phyloP scores from a whole-genome alignment of 2,888 invertebrate genomes.

The Ormyrus labotus region DNA sequence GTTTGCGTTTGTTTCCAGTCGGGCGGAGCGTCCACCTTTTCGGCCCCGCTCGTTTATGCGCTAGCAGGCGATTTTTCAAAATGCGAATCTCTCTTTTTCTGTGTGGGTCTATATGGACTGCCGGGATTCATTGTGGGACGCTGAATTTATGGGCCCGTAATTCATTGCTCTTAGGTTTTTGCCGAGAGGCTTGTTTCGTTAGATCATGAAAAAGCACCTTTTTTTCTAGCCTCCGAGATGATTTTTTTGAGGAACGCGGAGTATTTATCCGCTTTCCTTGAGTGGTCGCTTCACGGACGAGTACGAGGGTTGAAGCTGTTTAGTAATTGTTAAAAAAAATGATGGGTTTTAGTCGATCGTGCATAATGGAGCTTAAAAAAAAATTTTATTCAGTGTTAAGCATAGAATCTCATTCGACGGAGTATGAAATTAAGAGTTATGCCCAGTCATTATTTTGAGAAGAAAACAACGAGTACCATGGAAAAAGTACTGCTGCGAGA shows the following conservation, averaged over 20 bases:
- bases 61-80: slow-evolving; percentile 44
- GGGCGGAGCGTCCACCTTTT: background rate
- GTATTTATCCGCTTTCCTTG: background rate
- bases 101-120: background rate
- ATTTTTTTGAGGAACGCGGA: slow-evolving; percentile 1
- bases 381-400: too few relatives aligned
- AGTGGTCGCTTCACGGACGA: slow-evolving; percentile 16
- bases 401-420: too few relatives aligned
- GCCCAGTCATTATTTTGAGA: too few relatives aligned
- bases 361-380: background rate
- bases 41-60: background rate
- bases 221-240: slow-evolving; percentile 12
- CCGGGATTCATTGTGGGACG: slow-evolving; percentile 18
- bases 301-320: background rate
- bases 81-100: slow-evolving; percentile 42
- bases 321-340: background rate
- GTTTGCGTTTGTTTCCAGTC: slow-evolving; percentile 3
- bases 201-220: slow-evolving; percentile 19
- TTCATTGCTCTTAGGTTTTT: slow-evolving; percentile 29
- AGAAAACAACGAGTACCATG: background rate
- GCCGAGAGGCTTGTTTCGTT: slow-evolving; percentile 26
- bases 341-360: background rate
- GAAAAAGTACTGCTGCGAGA: slow-evolving; percentile 7
- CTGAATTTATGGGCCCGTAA: slow-evolving; percentile 48
- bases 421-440: too few relatives aligned